phyloP scores from a whole-genome alignment of 35 echinoderm and acorn worm genomes.

The Apostichopus californicus region DNA sequence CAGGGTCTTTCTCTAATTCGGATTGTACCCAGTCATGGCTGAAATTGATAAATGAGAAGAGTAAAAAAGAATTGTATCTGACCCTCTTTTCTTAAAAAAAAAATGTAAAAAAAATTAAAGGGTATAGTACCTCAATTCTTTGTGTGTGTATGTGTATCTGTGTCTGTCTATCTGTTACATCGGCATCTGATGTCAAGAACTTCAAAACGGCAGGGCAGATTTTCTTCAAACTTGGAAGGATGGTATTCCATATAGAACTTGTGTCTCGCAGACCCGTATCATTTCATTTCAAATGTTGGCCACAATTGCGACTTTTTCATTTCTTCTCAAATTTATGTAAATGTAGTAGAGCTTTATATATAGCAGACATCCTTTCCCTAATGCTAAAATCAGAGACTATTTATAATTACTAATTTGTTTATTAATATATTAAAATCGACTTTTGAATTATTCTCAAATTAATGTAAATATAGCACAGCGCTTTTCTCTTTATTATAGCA shows the following conservation, averaged over 20 bases:
- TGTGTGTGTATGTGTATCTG: neutral
- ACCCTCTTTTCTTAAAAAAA: no score
- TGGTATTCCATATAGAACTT: neutral
- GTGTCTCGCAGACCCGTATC: neutral
- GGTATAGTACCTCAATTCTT: no score
- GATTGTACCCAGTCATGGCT: slow-evolving; percentile 23
- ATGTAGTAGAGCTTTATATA: neutral
- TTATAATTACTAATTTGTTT: neutral
- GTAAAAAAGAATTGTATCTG: no score
- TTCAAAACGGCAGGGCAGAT: neutral
- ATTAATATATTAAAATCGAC: neutral
- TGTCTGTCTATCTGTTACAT: neutral
- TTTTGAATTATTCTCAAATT: no score
- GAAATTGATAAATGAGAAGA: neutral
- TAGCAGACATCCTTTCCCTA: neutral
- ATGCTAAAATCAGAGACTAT: neutral
- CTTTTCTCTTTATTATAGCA: no score
- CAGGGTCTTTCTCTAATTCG: neutral
- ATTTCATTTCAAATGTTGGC: neutral
- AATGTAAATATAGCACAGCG: no score
- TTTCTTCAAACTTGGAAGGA: neutral
- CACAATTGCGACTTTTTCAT: no score
- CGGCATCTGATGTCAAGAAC: neutral
- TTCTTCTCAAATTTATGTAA: neutral
- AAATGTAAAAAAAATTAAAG: no score